These are phyloP conservation scores for Campylomormyrus numenius DNA, from an alignment of 2,113 vertebrate genomes.

Conservation along the genomic window DNA sequence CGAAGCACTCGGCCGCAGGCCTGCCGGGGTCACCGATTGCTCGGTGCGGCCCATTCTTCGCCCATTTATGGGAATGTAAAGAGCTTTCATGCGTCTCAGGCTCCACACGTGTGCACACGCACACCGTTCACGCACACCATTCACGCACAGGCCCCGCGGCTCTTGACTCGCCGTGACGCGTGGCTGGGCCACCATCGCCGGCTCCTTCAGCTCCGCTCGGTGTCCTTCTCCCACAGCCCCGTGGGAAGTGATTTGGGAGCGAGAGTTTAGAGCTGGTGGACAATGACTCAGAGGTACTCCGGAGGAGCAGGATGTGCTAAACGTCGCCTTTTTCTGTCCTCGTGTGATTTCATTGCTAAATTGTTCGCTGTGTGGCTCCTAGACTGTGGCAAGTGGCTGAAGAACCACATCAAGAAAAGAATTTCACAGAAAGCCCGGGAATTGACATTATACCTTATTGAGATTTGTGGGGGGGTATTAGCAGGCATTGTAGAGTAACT, in stretches of 20 bases:
- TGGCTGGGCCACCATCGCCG: not conserved
- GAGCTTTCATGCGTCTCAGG: constrained; percentile 15
- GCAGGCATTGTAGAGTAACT: not conserved
- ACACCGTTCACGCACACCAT: not conserved
- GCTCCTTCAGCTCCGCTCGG: not conserved
- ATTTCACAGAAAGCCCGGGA: not conserved
- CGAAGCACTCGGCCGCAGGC: constrained; percentile 31
- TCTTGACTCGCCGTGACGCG: not conserved
- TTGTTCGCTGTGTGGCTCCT: not conserved
- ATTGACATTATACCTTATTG: not conserved
- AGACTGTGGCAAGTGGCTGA: not conserved
- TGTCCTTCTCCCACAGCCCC: not conserved
- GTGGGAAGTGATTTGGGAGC: not conserved
- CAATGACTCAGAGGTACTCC: not conserved
- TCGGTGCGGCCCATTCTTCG: constrained; percentile 29
- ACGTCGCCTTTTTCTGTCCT: not conserved
- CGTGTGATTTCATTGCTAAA: not conserved
- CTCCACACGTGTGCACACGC: not conserved
- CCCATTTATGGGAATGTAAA: constrained; percentile 23
- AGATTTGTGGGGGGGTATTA: not conserved
- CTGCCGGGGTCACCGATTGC: constrained; percentile 37
- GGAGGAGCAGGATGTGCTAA: not conserved
- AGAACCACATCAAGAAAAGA: not conserved
- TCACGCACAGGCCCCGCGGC: not conserved
- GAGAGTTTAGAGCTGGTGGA: not conserved